phyloP scores from a whole-genome alignment of 37 sponge, comb jelly and placozoan genomes.

The Cladorhizidae sp. region DNA sequence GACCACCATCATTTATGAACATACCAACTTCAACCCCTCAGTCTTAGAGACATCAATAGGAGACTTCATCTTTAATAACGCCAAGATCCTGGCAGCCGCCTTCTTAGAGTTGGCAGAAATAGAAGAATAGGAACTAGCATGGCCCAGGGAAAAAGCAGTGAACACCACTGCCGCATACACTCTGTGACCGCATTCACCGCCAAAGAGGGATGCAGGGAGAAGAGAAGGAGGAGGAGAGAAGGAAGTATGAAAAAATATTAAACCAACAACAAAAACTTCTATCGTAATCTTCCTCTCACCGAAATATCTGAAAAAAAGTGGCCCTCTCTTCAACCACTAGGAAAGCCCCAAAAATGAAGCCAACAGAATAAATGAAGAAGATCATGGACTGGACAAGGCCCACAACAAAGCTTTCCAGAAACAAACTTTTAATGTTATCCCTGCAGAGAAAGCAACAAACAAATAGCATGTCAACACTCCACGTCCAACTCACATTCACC shows the following conservation, averaged over 20 bases:
- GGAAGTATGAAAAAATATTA: too few species aligned
- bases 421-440: slow-evolving; percentile 34
- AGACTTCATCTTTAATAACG: slow-evolving; percentile 59
- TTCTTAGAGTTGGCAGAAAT: slow-evolving; percentile 75
- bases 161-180: slow-evolving; percentile 93
- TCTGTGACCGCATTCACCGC: slow-evolving; percentile 31
- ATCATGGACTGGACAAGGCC: slow-evolving; percentile 74
- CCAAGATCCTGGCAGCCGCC: slow-evolving; percentile 70
- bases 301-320: slow-evolving; percentile 55
- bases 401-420: slow-evolving; percentile 43
- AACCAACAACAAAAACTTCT: too few species aligned
- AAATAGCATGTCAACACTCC: too few species aligned
- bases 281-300: slow-evolving; percentile 51
- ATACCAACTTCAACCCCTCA: slow-evolving; percentile 60
- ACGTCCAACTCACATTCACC: too few species aligned
- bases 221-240: too few species aligned
- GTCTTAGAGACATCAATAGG: slow-evolving; percentile 53
- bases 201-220: too few species aligned
- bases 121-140: slow-evolving; percentile 81
- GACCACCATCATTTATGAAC: neutral
- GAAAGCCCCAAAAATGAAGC: slow-evolving; percentile 79
- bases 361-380: slow-evolving; percentile 75
- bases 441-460: slow-evolving; percentile 1
- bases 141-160: slow-evolving; percentile 83
- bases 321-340: slow-evolving; percentile 39